phyloP scores from a whole-genome alignment of 2,113 vertebrate species.

The Strix aluco region DNA sequence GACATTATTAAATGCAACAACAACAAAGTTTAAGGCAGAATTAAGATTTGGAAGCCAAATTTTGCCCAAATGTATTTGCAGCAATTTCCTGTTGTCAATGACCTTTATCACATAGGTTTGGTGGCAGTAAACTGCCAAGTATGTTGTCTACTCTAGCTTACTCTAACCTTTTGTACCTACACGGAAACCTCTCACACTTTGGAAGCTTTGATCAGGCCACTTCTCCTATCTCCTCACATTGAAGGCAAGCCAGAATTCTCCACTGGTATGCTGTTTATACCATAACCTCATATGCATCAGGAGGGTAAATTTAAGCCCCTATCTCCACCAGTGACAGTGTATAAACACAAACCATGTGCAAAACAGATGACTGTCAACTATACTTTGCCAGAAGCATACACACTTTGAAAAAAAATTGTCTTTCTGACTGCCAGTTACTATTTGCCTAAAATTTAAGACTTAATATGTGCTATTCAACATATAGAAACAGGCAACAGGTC shows the following conservation, averaged over 20 bases:
- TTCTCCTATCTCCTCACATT: neutral
- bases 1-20: neutral
- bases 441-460: neutral
- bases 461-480: neutral
- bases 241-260: neutral
- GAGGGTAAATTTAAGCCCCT: neutral
- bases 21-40: neutral
- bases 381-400: neutral
- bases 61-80: neutral
- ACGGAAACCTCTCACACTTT: neutral
- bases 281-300: neutral
- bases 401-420: neutral
- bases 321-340: neutral
- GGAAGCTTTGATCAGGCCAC: neutral
- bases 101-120: neutral
- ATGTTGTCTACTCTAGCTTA: neutral
- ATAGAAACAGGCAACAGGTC: neutral
- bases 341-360: neutral
- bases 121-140: neutral
- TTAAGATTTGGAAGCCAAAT: neutral
- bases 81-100: neutral
- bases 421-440: neutral
- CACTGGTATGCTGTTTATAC: too few species aligned
- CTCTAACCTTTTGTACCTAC: neutral
- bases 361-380: neutral